Evolutionary conservation across 2,888 invertebrate species (phyloP).

Genomic region (Drosophila fulvimacula): DNA sequence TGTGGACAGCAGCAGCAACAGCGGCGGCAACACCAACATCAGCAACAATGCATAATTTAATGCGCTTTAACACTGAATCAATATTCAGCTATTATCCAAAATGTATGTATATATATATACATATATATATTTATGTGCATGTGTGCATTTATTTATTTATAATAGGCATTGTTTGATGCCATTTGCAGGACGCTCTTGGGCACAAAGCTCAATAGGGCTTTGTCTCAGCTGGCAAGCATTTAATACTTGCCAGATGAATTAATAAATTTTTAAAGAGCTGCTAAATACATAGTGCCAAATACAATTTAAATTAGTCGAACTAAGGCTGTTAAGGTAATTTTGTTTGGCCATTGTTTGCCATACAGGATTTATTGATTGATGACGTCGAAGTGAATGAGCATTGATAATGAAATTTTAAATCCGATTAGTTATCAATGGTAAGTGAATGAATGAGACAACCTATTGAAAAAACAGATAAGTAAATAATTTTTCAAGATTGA

Average conservation of each 20-base stretch:
- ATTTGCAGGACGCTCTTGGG: conserved; percentile 9
- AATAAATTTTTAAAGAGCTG: conserved; percentile 34
- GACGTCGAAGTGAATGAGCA: neutral
- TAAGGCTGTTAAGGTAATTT: neutral
- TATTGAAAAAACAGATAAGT: no score
- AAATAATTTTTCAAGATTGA: no score
- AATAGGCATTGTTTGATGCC: conserved; percentile 22
- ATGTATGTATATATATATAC: conserved; percentile 1
- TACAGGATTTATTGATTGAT: neutral
- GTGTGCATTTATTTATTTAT: conserved; percentile 7
- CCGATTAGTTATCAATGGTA: neutral
- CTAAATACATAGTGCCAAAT: conserved; percentile 1
- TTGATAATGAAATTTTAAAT: neutral
- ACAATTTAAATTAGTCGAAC: conserved; percentile 1
- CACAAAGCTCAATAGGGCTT: conserved; percentile 17
- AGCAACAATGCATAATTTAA: conserved; percentile 8
- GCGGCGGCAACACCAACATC: neutral
- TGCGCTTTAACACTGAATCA: conserved; percentile 6
- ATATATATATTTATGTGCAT: neutral
- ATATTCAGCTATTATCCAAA: conserved; percentile 9
- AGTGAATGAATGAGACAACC: no score
- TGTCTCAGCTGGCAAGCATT: conserved; percentile 26
- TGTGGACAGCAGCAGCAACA: neutral
- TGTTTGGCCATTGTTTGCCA: no score
- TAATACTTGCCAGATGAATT: conserved; percentile 25